These are phyloP conservation scores for Rhinoraja longicauda DNA, from an alignment of 2,797 vertebrate species.

Conservation along the genomic window DNA sequence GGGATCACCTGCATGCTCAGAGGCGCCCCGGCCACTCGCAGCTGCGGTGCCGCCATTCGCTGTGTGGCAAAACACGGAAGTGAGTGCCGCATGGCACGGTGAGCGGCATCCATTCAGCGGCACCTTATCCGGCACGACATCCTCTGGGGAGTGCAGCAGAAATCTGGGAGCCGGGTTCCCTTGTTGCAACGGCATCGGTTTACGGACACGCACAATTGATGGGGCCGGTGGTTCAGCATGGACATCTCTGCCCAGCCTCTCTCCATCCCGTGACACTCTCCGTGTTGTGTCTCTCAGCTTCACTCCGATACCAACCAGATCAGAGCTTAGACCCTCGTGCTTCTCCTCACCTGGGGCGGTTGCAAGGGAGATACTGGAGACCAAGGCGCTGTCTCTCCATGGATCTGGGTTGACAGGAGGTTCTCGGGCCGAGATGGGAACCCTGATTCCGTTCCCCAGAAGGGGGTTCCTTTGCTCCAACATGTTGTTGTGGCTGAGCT, in stretches of 20 bases:
- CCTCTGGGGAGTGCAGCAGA: not conserved
- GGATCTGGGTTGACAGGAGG: not conserved
- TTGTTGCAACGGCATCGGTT: no score
- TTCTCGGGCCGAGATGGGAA: not conserved
- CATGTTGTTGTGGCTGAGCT: slow-evolving; percentile 34
- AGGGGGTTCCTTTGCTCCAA: not conserved
- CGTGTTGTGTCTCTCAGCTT: not conserved
- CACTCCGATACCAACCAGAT: no score
- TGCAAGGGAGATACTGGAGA: no score
- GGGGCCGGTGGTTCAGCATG: not conserved
- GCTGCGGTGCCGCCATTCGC: not conserved
- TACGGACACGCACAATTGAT: no score
- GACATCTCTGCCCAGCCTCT: not conserved
- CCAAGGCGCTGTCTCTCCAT: not conserved
- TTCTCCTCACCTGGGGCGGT: no score
- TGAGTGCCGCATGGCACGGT: not conserved
- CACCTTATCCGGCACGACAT: no score
- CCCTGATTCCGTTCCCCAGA: no score
- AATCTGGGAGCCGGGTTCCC: no score
- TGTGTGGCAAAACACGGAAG: not conserved
- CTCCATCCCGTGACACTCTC: not conserved
- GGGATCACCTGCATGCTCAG: not conserved
- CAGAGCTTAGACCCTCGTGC: not conserved
- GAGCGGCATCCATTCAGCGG: not conserved
- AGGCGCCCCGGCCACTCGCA: not conserved